Conservation (phyloP, 2,888 invertebrate species). For the Plagodis dolabraria region DNA sequence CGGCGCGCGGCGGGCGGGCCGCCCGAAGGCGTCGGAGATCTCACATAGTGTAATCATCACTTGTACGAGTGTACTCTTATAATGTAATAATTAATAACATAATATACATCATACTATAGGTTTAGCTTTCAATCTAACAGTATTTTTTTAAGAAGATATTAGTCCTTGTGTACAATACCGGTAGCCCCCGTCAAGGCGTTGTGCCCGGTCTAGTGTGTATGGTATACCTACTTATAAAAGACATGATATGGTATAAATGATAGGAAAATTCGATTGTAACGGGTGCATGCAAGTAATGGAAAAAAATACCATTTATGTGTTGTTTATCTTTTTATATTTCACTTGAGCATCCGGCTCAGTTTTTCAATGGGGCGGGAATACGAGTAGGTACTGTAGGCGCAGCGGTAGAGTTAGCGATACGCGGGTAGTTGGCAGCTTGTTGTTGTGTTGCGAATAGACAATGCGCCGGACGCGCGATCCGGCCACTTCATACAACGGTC, state of each 20-base stretch:
- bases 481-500: constrained; percentile 19
- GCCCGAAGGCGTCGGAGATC: constrained; percentile 81
- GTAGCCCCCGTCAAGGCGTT: constrained; percentile 69
- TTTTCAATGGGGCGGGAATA: constrained; percentile 70
- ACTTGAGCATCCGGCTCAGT: constrained; percentile 75
- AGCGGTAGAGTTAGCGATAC: constrained; percentile 13
- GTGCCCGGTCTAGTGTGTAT: constrained; percentile 77
- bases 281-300: constrained; percentile 83
- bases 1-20: constrained; percentile 67
- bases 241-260: constrained; percentile 79
- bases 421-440: constrained; percentile 50
- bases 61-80: constrained; percentile 81
- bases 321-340: constrained; percentile 85
- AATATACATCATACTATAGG: constrained; percentile 80
- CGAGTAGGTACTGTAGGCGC: constrained; percentile 41
- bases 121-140: constrained; percentile 85
- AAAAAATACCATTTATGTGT: constrained; percentile 74
- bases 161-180: constrained; percentile 82
- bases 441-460: constrained; percentile 39
- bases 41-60: constrained; percentile 82
- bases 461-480: constrained; percentile 15
- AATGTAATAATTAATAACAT: constrained; percentile 55
- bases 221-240: constrained; percentile 77
- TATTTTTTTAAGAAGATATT: constrained; percentile 86
- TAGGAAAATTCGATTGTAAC: constrained; percentile 82